Evolutionary conservation across 2,888 invertebrate genomes (phyloP).

Genomic region (Drepana falcataria): DNA sequence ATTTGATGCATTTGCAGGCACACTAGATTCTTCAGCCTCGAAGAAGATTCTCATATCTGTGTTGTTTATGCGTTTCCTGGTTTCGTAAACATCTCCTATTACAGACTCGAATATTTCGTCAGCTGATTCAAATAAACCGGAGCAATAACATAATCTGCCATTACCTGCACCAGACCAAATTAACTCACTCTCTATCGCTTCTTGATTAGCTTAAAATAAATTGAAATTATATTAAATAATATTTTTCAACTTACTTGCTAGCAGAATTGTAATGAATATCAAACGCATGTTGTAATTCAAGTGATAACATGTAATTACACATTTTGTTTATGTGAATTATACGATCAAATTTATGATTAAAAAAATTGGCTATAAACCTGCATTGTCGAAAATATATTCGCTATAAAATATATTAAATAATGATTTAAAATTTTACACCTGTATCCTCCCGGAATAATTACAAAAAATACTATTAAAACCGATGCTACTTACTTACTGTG

Average conservation of each 20-base stretch:
- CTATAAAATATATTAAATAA: no score
- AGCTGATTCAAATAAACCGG: neutral
- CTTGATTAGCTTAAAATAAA: no score
- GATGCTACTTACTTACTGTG: no score
- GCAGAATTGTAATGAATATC: neutral
- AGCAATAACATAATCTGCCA: neutral
- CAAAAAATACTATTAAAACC: no score
- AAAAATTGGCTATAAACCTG: neutral
- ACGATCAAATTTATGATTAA: neutral
- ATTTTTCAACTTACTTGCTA: neutral
- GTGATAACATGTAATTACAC: neutral
- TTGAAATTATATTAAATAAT: no score
- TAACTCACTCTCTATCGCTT: no score
- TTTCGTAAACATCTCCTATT: slow-evolving; percentile 8
- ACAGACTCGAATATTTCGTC: neutral
- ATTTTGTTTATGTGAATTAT: neutral
- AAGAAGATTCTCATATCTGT: neutral
- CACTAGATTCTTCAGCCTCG: neutral
- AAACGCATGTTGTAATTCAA: neutral
- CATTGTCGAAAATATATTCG: no score
- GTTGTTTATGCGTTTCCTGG: neutral
- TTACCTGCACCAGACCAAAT: neutral
- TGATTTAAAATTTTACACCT: no score
- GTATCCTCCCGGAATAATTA: no score
- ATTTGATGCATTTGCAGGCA: neutral